A percentile compares a stretch with the other conserved stretches of the same genome.
phyloP scores from a whole-genome alignment of 2,888 invertebrate species.

The Ganaspis brasiliensis region DNA sequence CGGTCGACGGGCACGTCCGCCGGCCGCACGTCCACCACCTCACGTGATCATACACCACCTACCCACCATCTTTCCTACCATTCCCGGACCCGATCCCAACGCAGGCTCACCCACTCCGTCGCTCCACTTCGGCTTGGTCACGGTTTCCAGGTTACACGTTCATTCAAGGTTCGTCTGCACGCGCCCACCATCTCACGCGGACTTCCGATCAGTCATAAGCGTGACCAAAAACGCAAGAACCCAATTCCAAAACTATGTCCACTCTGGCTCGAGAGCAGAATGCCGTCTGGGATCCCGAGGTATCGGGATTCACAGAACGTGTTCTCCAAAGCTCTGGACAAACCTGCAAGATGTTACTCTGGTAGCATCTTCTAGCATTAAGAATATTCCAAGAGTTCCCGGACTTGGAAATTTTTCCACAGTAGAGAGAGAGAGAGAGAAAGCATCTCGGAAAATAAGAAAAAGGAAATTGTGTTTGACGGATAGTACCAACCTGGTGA shows the following conservation, averaged over 20 bases:
- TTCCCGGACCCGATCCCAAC: constrained; percentile 53
- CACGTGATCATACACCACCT: constrained; percentile 65
- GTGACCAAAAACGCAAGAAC: constrained; percentile 64
- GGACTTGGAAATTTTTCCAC: too few species aligned
- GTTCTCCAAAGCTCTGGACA: not conserved
- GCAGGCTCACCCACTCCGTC: constrained; percentile 47
- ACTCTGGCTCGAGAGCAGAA: not conserved
- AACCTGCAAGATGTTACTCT: not conserved
- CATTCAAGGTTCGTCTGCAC: constrained; percentile 60
- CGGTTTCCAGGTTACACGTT: constrained; percentile 71
- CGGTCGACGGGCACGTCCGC: constrained; percentile 71
- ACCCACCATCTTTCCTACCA: constrained; percentile 63
- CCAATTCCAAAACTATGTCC: constrained; percentile 50
- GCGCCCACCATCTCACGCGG: constrained; percentile 53
- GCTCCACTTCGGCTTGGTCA: constrained; percentile 67
- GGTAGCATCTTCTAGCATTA: too few species aligned
- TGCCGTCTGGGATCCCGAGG: not conserved
- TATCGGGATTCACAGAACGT: not conserved
- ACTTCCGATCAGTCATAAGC: constrained; percentile 62
- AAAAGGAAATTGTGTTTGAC: too few species aligned
- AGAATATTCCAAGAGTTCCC: too few species aligned
- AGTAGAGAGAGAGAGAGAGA: too few species aligned
- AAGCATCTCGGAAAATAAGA: too few species aligned
- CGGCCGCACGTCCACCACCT: constrained; percentile 64
- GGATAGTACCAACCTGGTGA: too few species aligned